These are phyloP conservation scores for Odontamblyopus rebecca DNA, from an alignment of 2,797 vertebrate species.

Conservation along the genomic window DNA sequence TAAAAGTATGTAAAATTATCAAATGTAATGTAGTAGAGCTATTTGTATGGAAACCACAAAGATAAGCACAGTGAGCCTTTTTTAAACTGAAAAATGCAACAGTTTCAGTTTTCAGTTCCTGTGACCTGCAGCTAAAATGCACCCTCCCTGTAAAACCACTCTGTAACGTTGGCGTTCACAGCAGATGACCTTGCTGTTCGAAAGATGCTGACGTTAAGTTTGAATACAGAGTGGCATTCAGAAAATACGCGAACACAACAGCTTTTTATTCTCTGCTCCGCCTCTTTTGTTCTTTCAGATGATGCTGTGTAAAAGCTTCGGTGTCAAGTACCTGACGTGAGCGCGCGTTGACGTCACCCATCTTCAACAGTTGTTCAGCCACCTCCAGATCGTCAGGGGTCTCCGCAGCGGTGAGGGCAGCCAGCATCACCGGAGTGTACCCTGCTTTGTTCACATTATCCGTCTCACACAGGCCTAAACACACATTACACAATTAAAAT, in stretches of 20 bases:
- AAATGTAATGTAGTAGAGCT: not conserved
- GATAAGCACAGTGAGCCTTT: not conserved
- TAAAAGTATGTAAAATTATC: not conserved
- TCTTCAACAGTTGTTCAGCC: conserved; percentile 85
- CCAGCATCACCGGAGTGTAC: conserved; percentile 95
- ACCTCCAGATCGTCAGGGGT: conserved; percentile 90
- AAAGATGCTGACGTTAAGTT: conserved; percentile 9
- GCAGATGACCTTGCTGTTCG: conserved; percentile 3
- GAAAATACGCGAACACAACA: not conserved
- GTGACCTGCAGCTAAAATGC: not conserved
- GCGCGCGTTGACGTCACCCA: conserved; percentile 88
- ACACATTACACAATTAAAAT: not conserved
- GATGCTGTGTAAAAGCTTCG: not conserved
- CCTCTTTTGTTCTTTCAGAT: not conserved
- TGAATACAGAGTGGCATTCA: conserved; percentile 30
- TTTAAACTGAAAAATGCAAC: not conserved
- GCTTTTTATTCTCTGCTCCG: not conserved
- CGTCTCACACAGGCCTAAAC: conserved; percentile 87
- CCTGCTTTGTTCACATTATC: conserved; percentile 93
- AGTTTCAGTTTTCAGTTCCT: not conserved
- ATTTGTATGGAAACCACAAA: not conserved
- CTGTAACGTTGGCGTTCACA: conserved; percentile 1
- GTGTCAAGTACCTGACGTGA: conserved; percentile 84
- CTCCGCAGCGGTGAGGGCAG: conserved; percentile 87
- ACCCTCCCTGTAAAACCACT: not conserved